Conservation (phyloP, 2,797 vertebrate genomes). For the Melanotaenia trifasciata region DNA sequence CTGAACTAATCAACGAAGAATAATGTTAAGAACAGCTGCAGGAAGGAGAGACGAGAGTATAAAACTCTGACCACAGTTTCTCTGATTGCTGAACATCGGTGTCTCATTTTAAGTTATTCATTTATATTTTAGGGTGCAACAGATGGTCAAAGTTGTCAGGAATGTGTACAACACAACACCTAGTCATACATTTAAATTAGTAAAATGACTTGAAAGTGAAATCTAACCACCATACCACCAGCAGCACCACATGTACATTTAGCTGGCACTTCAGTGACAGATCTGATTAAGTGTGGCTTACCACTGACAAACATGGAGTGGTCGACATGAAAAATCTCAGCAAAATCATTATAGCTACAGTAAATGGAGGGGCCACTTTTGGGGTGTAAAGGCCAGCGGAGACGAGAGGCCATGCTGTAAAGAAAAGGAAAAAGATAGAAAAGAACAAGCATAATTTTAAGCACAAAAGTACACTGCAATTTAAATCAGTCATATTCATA, state of each 20-base stretch:
- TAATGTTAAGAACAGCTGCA: constrained; percentile 34
- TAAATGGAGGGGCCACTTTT: constrained; percentile 45
- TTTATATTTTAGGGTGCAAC: constrained; percentile 16
- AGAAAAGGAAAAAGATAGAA: constrained; percentile 1
- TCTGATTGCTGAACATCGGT: constrained; percentile 28
- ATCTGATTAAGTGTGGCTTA: constrained; percentile 65
- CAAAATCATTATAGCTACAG: constrained; percentile 56
- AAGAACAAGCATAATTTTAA: constrained; percentile 36
- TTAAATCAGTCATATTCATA: constrained; percentile 61
- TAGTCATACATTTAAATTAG: constrained; percentile 6
- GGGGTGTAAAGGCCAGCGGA: constrained; percentile 43
- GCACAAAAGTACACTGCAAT: constrained; percentile 60
- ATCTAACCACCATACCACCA: constrained; percentile 48
- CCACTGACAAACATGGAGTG: constrained; percentile 67
- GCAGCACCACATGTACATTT: constrained; percentile 58
- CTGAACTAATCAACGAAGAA: constrained; percentile 27
- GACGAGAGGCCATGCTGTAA: constrained; percentile 33
- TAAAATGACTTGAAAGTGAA: constrained; percentile 21
- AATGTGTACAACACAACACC: constrained; percentile 21
- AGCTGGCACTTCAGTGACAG: constrained; percentile 63
- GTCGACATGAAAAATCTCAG: constrained; percentile 60
- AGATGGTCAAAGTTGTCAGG: constrained; percentile 10
- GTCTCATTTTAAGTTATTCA: constrained; percentile 9
- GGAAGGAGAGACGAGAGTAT: not conserved
- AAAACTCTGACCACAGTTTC: constrained; percentile 23